These are phyloP conservation scores for Caenorhabditis imperialis DNA, from an alignment of 2,888 invertebrate genomes.

Conservation along the genomic window DNA sequence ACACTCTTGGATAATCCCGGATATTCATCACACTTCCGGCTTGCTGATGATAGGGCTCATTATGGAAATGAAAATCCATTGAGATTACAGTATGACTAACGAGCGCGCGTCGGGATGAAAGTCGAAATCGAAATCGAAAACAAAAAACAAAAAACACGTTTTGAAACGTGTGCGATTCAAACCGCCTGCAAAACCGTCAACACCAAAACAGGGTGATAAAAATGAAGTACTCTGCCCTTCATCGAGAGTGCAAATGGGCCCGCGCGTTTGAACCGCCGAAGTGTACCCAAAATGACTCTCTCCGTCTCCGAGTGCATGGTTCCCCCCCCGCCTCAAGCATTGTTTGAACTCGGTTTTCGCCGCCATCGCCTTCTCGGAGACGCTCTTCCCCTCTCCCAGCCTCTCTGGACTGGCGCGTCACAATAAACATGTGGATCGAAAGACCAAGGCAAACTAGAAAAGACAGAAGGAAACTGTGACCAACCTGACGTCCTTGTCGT, in stretches of 20 bases:
- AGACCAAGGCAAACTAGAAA: constrained; percentile 7
- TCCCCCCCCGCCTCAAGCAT: constrained; percentile 38
- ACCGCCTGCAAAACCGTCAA: too few relatives aligned
- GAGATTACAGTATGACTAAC: too few relatives aligned
- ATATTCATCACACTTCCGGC: too few relatives aligned
- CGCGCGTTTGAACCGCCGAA: background rate
- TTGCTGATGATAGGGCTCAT: too few relatives aligned
- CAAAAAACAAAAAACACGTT: too few relatives aligned
- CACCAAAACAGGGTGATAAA: too few relatives aligned
- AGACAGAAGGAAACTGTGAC: constrained; percentile 5
- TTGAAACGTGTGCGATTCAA: too few relatives aligned
- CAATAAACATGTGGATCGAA: constrained; percentile 24
- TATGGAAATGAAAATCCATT: too few relatives aligned
- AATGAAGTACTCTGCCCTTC: too few relatives aligned
- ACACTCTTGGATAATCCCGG: too few relatives aligned
- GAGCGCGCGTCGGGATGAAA: too few relatives aligned
- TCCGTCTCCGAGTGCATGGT: constrained; percentile 13
- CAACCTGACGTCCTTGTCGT: constrained; percentile 44
- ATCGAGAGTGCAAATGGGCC: constrained; percentile 1
- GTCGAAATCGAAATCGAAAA: too few relatives aligned
- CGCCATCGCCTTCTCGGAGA: constrained; percentile 3
- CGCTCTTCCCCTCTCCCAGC: constrained; percentile 6
- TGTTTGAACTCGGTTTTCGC: constrained; percentile 50
- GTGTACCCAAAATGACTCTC: constrained; percentile 6
- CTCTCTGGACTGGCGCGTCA: constrained; percentile 23